Percentiles rank a stretch among this genome's conserved stretches.
Evolutionary conservation across 2,888 invertebrate species (phyloP).

Genomic region (Tuberolachnus salignus): DNA sequence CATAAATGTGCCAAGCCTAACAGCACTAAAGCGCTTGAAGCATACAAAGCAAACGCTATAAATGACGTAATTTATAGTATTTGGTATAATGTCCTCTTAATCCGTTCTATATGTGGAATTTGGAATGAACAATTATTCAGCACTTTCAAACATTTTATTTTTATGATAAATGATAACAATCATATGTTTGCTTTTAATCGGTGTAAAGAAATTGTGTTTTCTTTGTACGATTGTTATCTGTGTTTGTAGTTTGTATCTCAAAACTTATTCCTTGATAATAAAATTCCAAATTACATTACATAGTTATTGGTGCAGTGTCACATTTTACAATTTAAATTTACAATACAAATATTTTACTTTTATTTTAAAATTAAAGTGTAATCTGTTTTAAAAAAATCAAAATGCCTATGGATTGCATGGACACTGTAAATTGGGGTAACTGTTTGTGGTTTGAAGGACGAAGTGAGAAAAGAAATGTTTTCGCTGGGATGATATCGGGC

Average conservation of each 20-base stretch:
- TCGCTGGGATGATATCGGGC: conserved; percentile 85
- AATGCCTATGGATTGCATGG: conserved; percentile 66
- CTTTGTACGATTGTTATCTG: neutral
- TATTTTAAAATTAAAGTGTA: neutral
- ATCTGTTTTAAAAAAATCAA: neutral
- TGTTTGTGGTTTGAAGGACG: conserved; percentile 82
- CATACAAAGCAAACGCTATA: no score
- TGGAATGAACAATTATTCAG: no score
- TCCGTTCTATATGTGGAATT: no score
- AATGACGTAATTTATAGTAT: no score
- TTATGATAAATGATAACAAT: no score
- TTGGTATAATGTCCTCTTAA: no score
- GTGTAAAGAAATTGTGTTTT: neutral
- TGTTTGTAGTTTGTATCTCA: no score
- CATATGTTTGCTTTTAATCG: neutral
- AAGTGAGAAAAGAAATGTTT: conserved; percentile 83
- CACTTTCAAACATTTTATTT: no score
- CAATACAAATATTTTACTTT: neutral
- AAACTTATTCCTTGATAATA: neutral
- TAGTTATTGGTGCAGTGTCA: neutral
- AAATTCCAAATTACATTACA: neutral
- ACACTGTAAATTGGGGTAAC: conserved; percentile 75
- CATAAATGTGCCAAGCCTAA: no score
- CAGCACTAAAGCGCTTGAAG: no score
- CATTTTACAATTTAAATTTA: neutral